phyloP scores from a whole-genome alignment of 64 coral and sea anemone genomes.

The Stichodactyla helianthus region DNA sequence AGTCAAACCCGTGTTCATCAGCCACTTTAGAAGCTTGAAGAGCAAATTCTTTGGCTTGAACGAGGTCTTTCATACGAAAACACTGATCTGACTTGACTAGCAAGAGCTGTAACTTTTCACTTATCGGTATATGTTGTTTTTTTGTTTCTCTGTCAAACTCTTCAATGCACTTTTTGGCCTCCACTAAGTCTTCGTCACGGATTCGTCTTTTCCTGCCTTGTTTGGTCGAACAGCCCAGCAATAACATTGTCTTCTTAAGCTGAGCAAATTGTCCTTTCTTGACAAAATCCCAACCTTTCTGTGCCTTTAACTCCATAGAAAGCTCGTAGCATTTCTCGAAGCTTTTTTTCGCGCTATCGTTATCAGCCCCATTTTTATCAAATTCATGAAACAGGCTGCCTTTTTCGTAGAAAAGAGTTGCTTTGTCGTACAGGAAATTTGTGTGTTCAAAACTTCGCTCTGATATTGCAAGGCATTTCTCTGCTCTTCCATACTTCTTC shows the following conservation, averaged over 20 bases:
- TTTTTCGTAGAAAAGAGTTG: neutral
- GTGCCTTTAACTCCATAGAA: neutral
- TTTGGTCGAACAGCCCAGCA: neutral
- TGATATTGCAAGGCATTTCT: neutral
- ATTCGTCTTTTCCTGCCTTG: neutral
- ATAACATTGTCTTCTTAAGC: neutral
- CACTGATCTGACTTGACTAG: neutral
- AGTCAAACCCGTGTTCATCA: neutral
- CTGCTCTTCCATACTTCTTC: neutral
- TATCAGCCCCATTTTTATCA: neutral
- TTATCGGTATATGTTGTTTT: neutral
- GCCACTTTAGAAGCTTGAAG: neutral
- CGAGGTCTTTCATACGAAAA: neutral
- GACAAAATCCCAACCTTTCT: neutral
- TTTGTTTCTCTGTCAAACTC: neutral
- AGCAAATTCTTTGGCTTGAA: neutral
- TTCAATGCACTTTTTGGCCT: neutral
- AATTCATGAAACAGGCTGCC: neutral
- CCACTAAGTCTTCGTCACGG: neutral
- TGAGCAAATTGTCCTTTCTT: constrained; percentile 8
- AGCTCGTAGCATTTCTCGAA: constrained; percentile 2
- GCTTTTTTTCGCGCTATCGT: neutral
- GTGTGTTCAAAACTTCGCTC: neutral
- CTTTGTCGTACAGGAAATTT: neutral
- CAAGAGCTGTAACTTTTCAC: neutral